Evolutionary conservation across 2,888 invertebrate species (phyloP), one percentile per base, ranked within the genome.

Genomic region (Hemaris fuciformis): DNA sequence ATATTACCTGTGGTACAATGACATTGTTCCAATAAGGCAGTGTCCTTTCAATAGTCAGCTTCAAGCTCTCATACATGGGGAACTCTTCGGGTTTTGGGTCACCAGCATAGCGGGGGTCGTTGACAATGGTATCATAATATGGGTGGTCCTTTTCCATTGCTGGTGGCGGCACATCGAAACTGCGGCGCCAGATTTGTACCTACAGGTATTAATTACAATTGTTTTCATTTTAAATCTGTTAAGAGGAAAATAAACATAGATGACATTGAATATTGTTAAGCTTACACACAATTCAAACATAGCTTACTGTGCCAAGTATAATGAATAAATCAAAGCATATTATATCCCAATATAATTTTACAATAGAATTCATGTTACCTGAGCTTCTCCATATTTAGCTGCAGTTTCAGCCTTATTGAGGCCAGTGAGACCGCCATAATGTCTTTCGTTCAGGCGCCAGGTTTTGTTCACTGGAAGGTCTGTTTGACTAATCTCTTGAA

Each of bases 371-470:
- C n/a, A n/a, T 57, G 22, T 20, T 41, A 96, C 96, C 93, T 97
- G 96, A 57, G 95, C 95, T 80, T 97, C 97, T 10, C 98, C 97
- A 86, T 96, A 97, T 80, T 96, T 96, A 60, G 95, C 95, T 58
- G 97, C 97, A 20, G 97, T 96, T 85, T 97, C 96, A 0, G 96
- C 94, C 83, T 98, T 98, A 79, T 97, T 96, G 64, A 96, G 93
- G 1, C 97, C 97, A 10, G 97, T 98, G 5, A 98, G 93, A 43
- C 96, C 96, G 59, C 98, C 98, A 75, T 97, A 98, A 79, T 98
- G 98, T 64, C 98, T 94, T 84, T 98, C 97, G 76, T 97, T 97
- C 27, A 98, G 88, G 13, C 97, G 94, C 98, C 98, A 98, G 8
- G 96, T 95, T 77, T 95, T 95, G 4, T 93, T 81, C 6, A 96